phyloP scores from a whole-genome alignment of 1,140 invertebrate genomes.

The Drosophila sucinea region DNA sequence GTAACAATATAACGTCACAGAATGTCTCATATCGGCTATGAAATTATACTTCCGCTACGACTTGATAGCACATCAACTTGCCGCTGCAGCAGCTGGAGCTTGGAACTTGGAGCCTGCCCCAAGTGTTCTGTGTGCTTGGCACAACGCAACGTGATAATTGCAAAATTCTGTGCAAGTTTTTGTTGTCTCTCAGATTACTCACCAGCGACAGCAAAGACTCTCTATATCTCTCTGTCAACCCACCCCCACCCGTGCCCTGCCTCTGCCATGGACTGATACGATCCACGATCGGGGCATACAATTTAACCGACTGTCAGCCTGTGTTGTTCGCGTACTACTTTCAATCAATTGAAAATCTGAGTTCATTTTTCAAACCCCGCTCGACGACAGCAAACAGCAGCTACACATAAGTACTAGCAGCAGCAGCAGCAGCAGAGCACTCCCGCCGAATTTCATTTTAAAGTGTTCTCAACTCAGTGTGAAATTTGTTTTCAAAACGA shows the following conservation, averaged over 20 bases:
- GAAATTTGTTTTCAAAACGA: constrained; percentile 38
- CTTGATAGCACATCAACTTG: constrained; percentile 46
- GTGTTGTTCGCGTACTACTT: constrained; percentile 33
- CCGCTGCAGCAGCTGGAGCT: background rate
- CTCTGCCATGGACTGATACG: background rate
- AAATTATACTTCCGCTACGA: constrained; percentile 43
- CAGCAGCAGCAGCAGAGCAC: background rate
- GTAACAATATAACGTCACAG: constrained; percentile 12
- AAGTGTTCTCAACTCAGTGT: constrained; percentile 42
- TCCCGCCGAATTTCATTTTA: constrained; percentile 22
- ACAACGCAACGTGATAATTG: constrained; percentile 50
- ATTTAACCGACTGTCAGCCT: constrained; percentile 28
- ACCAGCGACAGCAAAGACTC: constrained; percentile 22
- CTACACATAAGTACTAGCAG: background rate
- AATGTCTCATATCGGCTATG: constrained; percentile 2
- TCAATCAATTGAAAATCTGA: constrained; percentile 57
- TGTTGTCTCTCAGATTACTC: constrained; percentile 33
- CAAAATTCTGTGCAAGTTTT: constrained; percentile 27
- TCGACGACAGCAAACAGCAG: constrained; percentile 10
- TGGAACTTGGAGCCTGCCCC: background rate
- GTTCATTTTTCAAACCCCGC: constrained; percentile 37
- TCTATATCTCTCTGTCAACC: background rate
- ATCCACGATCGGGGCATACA: constrained; percentile 5
- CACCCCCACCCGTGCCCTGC: background rate
- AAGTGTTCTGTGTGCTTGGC: constrained; percentile 36